Evolutionary conservation across 1,140 invertebrate species (phyloP), one percentile per base, ranked within the genome.

Genomic region (Scaptomyza pallida): DNA sequence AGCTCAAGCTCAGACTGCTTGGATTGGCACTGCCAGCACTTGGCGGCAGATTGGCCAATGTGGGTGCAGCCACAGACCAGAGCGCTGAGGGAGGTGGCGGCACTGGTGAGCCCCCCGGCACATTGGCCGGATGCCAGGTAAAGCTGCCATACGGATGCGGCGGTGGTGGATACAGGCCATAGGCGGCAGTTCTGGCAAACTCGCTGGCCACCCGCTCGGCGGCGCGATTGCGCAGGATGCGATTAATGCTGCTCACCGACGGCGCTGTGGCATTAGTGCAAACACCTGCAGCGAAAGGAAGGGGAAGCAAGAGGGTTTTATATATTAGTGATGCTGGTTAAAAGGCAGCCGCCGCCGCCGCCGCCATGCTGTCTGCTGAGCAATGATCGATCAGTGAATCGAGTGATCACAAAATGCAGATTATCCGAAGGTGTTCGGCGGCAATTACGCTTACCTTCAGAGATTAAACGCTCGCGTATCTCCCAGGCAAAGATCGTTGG

Each of bases 401-500:
- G 23, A 59, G 16, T 51, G 64, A 65, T 78, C 50, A 68, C 41
- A 50, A 55, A 51, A 41, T 23, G 17, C 13, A 40, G 37, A 56
- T 67, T 15, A 63, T 51, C 55, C 33, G 21, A 16, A 21, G 41
- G 74, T 74, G 71, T 78, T 68, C 45, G 67, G 40, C 63, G n/a
- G 69, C 80, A 83, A 83, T 83, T 83, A 83, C 77, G 15, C 92
- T 94, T 94, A 98, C 97, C 97, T 95, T 98, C 97, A 44, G 97
- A 97, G 88, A 98, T 98, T 68, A 98, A 94, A 90, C 97, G 94
- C 92, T 98, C 97, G 19, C 97, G 93, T 75, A 98, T 98, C 94
- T 98, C 97, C 97, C 97, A 98, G 17, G 98, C 98, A 93, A 98
- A 98, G 92, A 99, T 98, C 57, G 97, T 98, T n/a, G 97, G 97